Percentiles rank a stretch among this genome's conserved stretches.
Conservation (phyloP, 2,888 invertebrate species). For the Pollenia amentaria region DNA sequence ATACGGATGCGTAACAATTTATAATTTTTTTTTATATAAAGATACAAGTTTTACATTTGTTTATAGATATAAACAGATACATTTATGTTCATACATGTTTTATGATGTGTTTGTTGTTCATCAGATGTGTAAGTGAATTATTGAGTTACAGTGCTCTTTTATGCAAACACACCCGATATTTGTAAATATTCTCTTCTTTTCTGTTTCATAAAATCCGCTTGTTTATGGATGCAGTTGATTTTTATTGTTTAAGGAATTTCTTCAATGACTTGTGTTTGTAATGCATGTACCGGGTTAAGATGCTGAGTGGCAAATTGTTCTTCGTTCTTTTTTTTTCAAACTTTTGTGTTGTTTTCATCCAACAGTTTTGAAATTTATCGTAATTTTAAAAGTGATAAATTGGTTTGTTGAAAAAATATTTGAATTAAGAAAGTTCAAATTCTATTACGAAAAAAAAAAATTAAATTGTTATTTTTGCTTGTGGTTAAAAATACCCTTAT, state of each 20-base stretch:
- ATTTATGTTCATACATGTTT: neutral
- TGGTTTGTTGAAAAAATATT: slow-evolving; percentile 7
- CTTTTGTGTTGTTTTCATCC: neutral
- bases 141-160: slow-evolving; percentile 29
- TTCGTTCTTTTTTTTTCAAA: slow-evolving; percentile 9
- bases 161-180: slow-evolving; percentile 57
- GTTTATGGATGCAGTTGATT: slow-evolving; percentile 41
- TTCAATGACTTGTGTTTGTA: slow-evolving; percentile 32
- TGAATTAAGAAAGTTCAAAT: neutral
- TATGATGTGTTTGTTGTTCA: slow-evolving; percentile 6
- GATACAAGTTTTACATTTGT: slow-evolving; percentile 1
- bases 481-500: too few relatives aligned
- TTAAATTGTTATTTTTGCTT: neutral
- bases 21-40: neutral
- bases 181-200: slow-evolving; percentile 38
- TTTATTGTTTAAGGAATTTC: slow-evolving; percentile 47
- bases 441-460: neutral
- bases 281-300: slow-evolving; percentile 2
- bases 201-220: slow-evolving; percentile 55
- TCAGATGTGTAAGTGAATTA: neutral
- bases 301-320: slow-evolving; percentile 16
- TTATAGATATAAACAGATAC: neutral
- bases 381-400: neutral
- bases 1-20: slow-evolving; percentile 36
- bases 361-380: slow-evolving; percentile 17